Conservation (phyloP, 2,113 vertebrate species). For the Anas platyrhynchos region DNA sequence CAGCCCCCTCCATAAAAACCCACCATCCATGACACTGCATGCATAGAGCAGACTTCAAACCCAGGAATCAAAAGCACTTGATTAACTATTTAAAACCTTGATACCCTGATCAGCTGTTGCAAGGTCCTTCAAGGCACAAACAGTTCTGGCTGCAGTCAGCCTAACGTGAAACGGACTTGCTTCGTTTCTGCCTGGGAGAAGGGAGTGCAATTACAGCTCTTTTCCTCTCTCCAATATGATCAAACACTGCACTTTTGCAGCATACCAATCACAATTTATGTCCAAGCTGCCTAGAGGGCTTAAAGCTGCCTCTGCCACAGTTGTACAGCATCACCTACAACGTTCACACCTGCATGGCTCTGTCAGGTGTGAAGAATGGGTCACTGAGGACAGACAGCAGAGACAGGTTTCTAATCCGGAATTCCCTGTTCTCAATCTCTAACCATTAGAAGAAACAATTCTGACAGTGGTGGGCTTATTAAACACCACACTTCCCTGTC, state of each 20-base stretch:
- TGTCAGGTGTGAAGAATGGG: rapidly evolving
- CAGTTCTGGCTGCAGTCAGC: rapidly evolving
- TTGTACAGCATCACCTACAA: rapidly evolving
- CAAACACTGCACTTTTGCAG: rapidly evolving
- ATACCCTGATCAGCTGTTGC: background rate
- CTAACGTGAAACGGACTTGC: rapidly evolving
- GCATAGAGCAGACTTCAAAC: rapidly evolving
- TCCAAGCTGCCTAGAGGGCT: background rate
- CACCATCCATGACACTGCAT: rapidly evolving
- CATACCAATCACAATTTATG: rapidly evolving
- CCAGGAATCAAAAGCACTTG: background rate
- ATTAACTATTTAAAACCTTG: rapidly evolving
- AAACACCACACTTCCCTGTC: rapidly evolving
- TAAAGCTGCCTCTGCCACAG: background rate
- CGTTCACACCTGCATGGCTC: background rate
- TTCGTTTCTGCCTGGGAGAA: background rate
- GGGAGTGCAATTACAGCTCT: rapidly evolving
- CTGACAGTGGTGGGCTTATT: background rate
- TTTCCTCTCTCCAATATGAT: rapidly evolving
- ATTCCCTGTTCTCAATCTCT: background rate
- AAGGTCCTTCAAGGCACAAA: background rate
- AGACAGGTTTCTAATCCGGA: rapidly evolving
- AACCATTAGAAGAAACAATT: rapidly evolving
- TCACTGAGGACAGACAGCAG: background rate
- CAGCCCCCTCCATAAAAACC: background rate